Percentiles rank a stretch among this genome's conserved stretches.
Conservation (phyloP, 1,140 invertebrate species). For the Hylaeus anthracinus region DNA sequence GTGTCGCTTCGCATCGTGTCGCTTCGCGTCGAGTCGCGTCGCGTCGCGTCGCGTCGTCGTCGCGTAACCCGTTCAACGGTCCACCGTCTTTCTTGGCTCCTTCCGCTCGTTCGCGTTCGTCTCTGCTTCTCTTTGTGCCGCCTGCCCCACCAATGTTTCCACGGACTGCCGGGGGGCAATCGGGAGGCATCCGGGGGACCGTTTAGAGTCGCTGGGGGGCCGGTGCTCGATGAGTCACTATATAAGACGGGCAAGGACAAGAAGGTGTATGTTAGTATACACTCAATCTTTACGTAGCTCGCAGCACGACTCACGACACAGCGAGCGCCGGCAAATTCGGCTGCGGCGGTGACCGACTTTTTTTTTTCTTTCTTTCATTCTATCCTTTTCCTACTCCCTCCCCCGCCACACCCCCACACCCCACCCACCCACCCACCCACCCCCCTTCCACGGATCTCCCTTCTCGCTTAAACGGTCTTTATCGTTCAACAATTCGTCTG, state of each 20-base stretch:
- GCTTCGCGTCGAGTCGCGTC: conserved; percentile 35
- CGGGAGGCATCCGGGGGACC: conserved; percentile 50
- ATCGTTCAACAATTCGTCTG: no score
- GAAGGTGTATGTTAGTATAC: conserved; percentile 79
- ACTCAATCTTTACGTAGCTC: conserved; percentile 77
- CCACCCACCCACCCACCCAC: no score
- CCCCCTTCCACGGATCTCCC: no score
- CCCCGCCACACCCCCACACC: no score
- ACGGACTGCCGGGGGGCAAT: conserved; percentile 50
- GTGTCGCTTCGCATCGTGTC: conserved; percentile 31
- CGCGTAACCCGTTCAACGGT: conserved; percentile 34
- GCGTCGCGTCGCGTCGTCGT: conserved; percentile 41
- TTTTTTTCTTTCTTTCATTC: conserved; percentile 38
- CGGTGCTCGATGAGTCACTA: conserved; percentile 78
- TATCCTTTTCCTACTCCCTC: neutral
- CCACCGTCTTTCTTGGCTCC: conserved; percentile 45
- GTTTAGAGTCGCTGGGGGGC: conserved; percentile 65
- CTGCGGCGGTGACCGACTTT: conserved; percentile 64
- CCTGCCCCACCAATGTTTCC: conserved; percentile 51
- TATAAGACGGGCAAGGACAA: conserved; percentile 81
- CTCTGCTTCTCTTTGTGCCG: conserved; percentile 46
- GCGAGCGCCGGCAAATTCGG: conserved; percentile 63
- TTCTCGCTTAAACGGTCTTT: no score
- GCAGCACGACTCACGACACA: conserved; percentile 67
- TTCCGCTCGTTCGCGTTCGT: conserved; percentile 39